Conservation (phyloP, 2,797 vertebrate species). For the Hippocampus kuda region DNA sequence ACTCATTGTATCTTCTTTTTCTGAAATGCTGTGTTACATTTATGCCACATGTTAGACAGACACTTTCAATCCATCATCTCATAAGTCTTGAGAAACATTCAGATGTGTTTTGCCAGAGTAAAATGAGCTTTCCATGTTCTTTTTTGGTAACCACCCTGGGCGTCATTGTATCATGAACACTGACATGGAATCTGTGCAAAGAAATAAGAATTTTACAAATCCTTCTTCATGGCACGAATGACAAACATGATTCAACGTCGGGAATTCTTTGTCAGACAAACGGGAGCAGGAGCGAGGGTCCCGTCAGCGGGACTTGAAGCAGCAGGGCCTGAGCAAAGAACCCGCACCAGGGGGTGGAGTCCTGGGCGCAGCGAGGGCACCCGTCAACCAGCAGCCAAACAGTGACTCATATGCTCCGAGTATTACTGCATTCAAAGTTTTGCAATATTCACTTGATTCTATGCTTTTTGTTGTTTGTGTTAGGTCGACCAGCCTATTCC, state of each 20-base stretch:
- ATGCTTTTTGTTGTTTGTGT: constrained; percentile 10
- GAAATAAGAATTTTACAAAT: too few species aligned
- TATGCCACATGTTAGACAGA: too few species aligned
- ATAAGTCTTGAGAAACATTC: too few species aligned
- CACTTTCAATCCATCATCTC: too few species aligned
- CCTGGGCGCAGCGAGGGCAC: constrained; percentile 38
- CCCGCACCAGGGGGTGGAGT: constrained; percentile 33
- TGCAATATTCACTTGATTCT: constrained; percentile 22
- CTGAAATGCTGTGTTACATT: too few species aligned
- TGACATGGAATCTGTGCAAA: too few species aligned
- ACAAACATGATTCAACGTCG: too few species aligned
- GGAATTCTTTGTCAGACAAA: constrained; percentile 66
- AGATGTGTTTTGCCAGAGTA: too few species aligned
- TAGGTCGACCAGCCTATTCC: constrained; percentile 59
- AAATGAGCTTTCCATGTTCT: too few species aligned
- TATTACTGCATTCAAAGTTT: neutral
- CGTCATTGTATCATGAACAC: too few species aligned
- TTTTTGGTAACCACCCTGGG: too few species aligned
- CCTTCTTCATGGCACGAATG: neutral
- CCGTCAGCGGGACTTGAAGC: constrained; percentile 74
- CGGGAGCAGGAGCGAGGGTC: constrained; percentile 78
- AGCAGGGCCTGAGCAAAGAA: constrained; percentile 56
- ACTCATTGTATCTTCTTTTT: too few species aligned
- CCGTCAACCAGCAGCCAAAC: constrained; percentile 46
- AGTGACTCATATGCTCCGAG: constrained; percentile 31